Conservation (phyloP, 2,797 vertebrate species). For the Scyliorhinus canicula region DNA sequence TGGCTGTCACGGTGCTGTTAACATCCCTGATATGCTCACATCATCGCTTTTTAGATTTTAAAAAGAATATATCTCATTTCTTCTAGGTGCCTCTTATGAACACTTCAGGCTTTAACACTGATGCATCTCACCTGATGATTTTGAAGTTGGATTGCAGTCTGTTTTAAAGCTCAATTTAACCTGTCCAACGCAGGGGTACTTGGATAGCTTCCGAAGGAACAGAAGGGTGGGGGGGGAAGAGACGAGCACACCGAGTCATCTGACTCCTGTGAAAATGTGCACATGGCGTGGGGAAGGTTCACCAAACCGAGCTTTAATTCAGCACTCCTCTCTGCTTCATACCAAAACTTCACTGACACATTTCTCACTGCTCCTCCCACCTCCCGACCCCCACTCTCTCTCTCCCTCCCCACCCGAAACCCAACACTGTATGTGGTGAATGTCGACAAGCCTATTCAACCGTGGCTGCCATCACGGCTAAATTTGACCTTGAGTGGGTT, state of each 20-base stretch:
- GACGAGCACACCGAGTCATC: too few relatives aligned
- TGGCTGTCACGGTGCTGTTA: neutral
- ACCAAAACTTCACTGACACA: neutral
- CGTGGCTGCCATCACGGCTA: neutral
- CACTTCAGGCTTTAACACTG: neutral
- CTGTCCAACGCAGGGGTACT: neutral
- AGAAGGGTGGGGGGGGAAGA: neutral
- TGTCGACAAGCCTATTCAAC: neutral
- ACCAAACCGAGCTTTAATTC: neutral
- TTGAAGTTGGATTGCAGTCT: neutral
- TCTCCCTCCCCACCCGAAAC: neutral
- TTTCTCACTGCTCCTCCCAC: too few relatives aligned
- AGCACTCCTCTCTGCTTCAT: neutral
- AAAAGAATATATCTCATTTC: slow-evolving; percentile 4
- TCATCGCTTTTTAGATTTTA: slow-evolving; percentile 2
- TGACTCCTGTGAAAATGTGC: neutral
- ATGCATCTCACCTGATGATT: neutral
- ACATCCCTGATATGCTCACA: neutral
- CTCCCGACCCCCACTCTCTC: neutral
- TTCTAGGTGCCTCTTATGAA: slow-evolving; percentile 26
- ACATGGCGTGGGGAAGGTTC: neutral
- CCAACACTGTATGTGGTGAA: neutral
- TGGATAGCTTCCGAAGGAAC: neutral
- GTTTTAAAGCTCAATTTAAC: neutral
- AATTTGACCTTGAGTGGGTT: neutral